Evolutionary conservation across 1,140 invertebrate genomes (phyloP), one percentile per base, ranked within the genome.

Genomic region (Plodia interpunctella): DNA sequence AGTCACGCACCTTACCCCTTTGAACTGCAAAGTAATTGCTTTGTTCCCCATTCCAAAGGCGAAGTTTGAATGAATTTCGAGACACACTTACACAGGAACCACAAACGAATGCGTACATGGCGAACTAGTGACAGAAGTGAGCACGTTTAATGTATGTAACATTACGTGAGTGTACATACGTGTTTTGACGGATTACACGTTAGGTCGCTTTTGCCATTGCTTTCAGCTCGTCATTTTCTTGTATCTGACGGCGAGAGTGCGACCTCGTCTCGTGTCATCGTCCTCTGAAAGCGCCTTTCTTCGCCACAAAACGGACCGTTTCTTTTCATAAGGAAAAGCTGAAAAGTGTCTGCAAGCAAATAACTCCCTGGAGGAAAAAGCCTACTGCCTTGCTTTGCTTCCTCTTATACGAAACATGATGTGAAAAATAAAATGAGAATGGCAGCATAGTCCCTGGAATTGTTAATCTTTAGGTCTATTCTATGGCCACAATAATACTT

Each of bases 261-360:
- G 86, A 87, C 84, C 82, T 78, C 84, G 82, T 80, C 83, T 78
- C 86, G 80, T 89, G 87, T 89, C 87, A 87, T 87, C 84, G 84
- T 87, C 87, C 87, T 80, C 80, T 89, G 84, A 89, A 89, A 89
- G 87, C 81, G 75, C 79, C 80, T 89, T 89, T 87, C 82, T 88
- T 86, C 74, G 73, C 80, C 84, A 85, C 82, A 87, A 89, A 89
- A 87, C 84, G 83, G 81, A 79, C 83, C 78, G 79, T 86, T 88
- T 85, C 84, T 87, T 88, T 88, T 88, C 86, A 88, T 84, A 86
- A 83, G 81, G 77, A 85, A 84, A 86, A 85, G 76, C 82, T 88
- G 81, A 87, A 88, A 88, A 87, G 84, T 87, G 84, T 86, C 84
- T 86, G 72, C 83, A 83, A 82, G 82, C 84, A 87, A 85, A 87